Conservation (phyloP, 2,888 invertebrate genomes). For the Lacanobia wlatinum region DNA sequence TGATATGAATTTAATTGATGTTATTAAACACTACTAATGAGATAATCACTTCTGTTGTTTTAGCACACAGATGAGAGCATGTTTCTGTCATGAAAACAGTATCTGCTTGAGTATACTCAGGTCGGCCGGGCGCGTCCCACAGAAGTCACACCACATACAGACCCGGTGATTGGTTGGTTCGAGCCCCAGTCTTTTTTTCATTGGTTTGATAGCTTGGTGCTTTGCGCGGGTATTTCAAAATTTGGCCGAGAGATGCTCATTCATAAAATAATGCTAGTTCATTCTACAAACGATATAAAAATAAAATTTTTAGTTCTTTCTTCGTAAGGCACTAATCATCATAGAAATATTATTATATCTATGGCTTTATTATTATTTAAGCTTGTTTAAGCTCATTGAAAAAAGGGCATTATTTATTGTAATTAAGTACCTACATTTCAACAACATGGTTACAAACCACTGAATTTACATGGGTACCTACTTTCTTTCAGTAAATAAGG, state of each 20-base stretch:
- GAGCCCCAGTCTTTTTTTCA: constrained; percentile 68
- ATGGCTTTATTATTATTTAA: not conserved
- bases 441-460: constrained; percentile 52
- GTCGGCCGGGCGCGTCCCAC: constrained; percentile 81
- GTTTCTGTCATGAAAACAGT: constrained; percentile 75
- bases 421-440: constrained; percentile 13
- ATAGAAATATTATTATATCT: no score
- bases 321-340: no score
- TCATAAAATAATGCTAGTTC: constrained; percentile 34
- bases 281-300: not conserved
- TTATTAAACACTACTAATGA: constrained; percentile 60
- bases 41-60: constrained; percentile 57
- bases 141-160: constrained; percentile 88
- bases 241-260: constrained; percentile 36
- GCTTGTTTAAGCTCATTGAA: not conserved
- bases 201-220: constrained; percentile 72
- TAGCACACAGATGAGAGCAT: constrained; percentile 58
- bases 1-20: constrained; percentile 70
- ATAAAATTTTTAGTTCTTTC: not conserved
- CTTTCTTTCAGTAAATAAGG: constrained; percentile 75
- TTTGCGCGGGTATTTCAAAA: constrained; percentile 77
- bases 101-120: constrained; percentile 62
- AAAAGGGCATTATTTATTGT: constrained; percentile 6
- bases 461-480: constrained; percentile 60
- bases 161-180: constrained; percentile 80